These are phyloP conservation scores for Eumaeus atala DNA, from an alignment of 1,140 invertebrate genomes.

Conservation along the genomic window DNA sequence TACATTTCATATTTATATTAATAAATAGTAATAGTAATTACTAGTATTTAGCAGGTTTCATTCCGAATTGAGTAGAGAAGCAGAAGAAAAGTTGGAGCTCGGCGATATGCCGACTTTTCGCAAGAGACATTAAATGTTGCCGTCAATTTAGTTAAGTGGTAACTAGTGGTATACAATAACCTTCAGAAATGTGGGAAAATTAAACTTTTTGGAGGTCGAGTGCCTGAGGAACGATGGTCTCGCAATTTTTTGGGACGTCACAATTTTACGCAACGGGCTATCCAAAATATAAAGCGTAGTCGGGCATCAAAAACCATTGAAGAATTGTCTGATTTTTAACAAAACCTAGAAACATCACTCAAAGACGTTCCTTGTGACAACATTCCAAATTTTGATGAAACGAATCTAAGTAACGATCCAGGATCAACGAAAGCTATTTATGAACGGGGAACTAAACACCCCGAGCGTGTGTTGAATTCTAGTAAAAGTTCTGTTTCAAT, in stretches of 20 bases:
- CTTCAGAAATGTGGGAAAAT: neutral
- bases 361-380: neutral
- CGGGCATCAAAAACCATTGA: slow-evolving; percentile 6
- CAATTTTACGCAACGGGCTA: slow-evolving; percentile 9
- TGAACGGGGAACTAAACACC: slow-evolving; percentile 16
- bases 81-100: slow-evolving; percentile 8
- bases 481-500: slow-evolving; percentile 2
- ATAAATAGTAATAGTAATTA: too few relatives aligned
- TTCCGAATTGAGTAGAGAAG: too few relatives aligned
- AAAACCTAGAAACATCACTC: neutral
- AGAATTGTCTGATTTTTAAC: neutral
- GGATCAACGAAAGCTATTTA: slow-evolving; percentile 15
- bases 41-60: too few relatives aligned
- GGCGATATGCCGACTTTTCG: slow-evolving; percentile 4
- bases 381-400: slow-evolving; percentile 19
- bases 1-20: too few relatives aligned
- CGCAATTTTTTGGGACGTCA: slow-evolving; percentile 1
- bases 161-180: slow-evolving; percentile 9
- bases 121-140: slow-evolving; percentile 3
- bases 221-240: slow-evolving; percentile 8
- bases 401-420: slow-evolving; percentile 19
- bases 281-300: slow-evolving; percentile 9
- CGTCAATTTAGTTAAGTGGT: slow-evolving; percentile 2
- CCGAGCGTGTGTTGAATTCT: slow-evolving; percentile 10
- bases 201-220: slow-evolving; percentile 9